A percentile compares a stretch with the other conserved stretches of the same genome.
phyloP scores from a whole-genome alignment of 2,113 vertebrate species.

The Onychostruthus taczanowskii region DNA sequence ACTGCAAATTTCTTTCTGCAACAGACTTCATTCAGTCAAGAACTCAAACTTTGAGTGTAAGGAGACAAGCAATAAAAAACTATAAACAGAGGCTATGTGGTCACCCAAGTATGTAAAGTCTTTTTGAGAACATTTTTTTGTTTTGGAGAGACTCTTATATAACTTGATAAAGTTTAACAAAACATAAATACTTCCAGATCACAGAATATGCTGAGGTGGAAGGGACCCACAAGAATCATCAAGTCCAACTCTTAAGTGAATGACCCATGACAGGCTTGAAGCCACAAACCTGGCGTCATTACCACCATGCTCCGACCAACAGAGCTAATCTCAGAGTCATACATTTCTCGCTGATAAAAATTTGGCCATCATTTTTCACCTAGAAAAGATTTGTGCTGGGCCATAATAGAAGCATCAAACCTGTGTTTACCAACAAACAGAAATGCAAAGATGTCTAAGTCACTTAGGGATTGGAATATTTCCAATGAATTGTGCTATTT shows the following conservation, averaged over 20 bases:
- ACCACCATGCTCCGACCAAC: neutral
- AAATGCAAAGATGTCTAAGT: neutral
- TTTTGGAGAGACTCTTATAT: neutral
- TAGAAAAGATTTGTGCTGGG: neutral
- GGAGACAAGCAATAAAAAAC: neutral
- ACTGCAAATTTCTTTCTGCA: neutral
- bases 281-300: neutral
- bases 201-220: neutral
- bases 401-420: neutral
- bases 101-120: neutral
- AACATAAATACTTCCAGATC: neutral
- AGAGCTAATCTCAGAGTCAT: neutral
- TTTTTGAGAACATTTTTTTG: neutral
- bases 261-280: neutral
- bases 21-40: neutral
- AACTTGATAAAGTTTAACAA: neutral
- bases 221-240: neutral
- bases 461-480: no score
- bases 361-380: neutral
- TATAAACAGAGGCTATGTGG: neutral
- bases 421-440: neutral
- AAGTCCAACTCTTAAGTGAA: neutral
- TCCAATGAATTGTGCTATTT: no score
- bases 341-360: neutral
- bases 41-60: neutral